These are phyloP conservation scores for Cacoxenus indagator DNA, from an alignment of 2,888 invertebrate genomes.

Conservation along the genomic window DNA sequence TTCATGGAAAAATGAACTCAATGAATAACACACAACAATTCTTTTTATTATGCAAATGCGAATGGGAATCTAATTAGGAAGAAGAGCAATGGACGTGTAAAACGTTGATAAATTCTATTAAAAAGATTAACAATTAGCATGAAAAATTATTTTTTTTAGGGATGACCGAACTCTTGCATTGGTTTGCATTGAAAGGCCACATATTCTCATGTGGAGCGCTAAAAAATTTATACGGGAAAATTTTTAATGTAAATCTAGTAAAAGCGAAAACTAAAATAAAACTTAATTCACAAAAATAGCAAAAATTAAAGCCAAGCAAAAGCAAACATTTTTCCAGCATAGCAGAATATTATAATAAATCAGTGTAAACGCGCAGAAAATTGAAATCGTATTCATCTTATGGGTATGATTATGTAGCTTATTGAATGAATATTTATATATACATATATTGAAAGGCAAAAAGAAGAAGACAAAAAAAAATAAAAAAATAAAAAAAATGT, in stretches of 20 bases:
- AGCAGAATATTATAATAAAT: conserved; percentile 13
- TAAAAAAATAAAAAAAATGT: conserved; percentile 35
- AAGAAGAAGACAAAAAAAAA: too few relatives aligned
- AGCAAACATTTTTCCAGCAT: conserved; percentile 1
- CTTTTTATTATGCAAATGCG: neutral
- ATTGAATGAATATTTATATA: conserved; percentile 52
- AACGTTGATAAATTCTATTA: too few relatives aligned
- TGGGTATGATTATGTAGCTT: conserved; percentile 59
- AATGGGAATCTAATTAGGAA: neutral
- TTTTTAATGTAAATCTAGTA: conserved; percentile 25
- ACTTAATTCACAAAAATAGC: conserved; percentile 25
- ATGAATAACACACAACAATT: neutral
- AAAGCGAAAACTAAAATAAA: conserved; percentile 3
- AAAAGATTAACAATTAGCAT: conserved; percentile 3
- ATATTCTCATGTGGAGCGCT: neutral
- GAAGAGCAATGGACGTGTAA: neutral
- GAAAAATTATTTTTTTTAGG: neutral
- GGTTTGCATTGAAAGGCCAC: neutral
- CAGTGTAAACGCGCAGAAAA: conserved; percentile 24
- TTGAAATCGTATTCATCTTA: conserved; percentile 49
- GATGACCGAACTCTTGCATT: neutral
- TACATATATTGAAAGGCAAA: conserved; percentile 46
- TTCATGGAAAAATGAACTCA: neutral
- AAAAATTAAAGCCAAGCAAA: conserved; percentile 17
- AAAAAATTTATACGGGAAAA: conserved; percentile 23